Conservation (phyloP, 2,113 vertebrate species). For the Ailurus styani region DNA sequence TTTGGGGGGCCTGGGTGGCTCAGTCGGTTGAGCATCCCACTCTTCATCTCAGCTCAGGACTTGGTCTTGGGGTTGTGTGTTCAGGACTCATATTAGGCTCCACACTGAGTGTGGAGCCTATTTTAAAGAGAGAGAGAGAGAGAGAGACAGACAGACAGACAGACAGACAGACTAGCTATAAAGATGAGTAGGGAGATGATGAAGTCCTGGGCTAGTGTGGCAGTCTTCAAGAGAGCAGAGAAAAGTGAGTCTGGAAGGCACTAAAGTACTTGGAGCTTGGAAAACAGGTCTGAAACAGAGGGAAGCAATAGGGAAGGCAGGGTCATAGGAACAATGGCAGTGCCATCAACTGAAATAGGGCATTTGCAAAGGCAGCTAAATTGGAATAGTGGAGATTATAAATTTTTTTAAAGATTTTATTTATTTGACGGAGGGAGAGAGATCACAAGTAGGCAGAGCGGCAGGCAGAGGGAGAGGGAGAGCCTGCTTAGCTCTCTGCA, state of each 20-base stretch:
- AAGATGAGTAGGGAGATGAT: not conserved
- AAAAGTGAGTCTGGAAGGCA: not conserved
- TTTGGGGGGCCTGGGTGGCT: not conserved
- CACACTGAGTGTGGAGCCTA: too few relatives aligned
- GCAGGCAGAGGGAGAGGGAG: too few relatives aligned
- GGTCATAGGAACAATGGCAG: not conserved
- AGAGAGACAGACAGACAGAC: too few relatives aligned
- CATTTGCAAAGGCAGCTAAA: not conserved
- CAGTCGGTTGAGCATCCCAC: not conserved
- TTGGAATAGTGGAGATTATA: not conserved
- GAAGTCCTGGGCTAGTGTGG: not conserved
- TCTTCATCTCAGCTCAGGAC: not conserved
- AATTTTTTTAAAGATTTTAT: not conserved
- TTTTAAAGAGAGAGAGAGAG: not conserved
- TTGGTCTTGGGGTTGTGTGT: not conserved
- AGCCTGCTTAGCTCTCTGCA: too few relatives aligned
- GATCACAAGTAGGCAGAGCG: too few relatives aligned
- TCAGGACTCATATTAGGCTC: not conserved
- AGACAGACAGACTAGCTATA: not conserved
- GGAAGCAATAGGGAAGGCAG: not conserved
- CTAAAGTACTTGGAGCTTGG: not conserved
- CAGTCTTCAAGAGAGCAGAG: not conserved
- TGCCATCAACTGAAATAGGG: not conserved
- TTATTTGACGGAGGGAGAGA: too few relatives aligned
- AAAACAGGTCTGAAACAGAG: not conserved